These are phyloP conservation scores for Pachypeltis micranthus DNA, from an alignment of 1,140 invertebrate genomes.

Conservation along the genomic window DNA sequence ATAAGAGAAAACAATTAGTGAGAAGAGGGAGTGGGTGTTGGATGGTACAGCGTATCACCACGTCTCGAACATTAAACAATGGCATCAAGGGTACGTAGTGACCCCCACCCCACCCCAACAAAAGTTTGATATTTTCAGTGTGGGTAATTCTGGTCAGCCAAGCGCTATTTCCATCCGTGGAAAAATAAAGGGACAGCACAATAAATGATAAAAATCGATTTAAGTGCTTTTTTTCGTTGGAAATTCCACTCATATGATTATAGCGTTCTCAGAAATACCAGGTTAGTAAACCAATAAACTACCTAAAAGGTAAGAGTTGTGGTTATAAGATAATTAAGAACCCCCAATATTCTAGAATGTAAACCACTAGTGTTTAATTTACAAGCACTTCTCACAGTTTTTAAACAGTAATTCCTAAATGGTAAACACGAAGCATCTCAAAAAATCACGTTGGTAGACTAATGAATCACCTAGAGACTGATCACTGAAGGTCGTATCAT, in stretches of 20 bases:
- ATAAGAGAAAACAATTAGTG: conserved; percentile 25
- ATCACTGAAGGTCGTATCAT: too few relatives aligned
- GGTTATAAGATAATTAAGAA: too few relatives aligned
- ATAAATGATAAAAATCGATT: too few relatives aligned
- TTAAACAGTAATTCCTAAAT: too few relatives aligned
- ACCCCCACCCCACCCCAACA: neutral
- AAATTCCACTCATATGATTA: too few relatives aligned
- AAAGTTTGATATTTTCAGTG: neutral
- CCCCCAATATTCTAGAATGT: too few relatives aligned
- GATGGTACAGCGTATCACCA: neutral
- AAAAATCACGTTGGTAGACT: too few relatives aligned
- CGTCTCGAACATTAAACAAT: neutral
- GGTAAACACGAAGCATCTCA: too few relatives aligned
- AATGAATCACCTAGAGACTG: too few relatives aligned
- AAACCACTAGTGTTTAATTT: too few relatives aligned
- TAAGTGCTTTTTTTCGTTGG: too few relatives aligned
- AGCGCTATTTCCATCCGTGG: neutral
- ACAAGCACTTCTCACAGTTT: too few relatives aligned
- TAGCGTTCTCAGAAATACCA: neutral
- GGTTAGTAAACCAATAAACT: neutral
- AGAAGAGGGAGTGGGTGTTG: neutral
- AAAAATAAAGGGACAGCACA: neutral
- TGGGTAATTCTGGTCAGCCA: neutral
- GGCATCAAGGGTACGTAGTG: neutral
- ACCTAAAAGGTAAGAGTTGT: neutral